A percentile compares a stretch with the other conserved stretches of the same genome.
phyloP scores from a whole-genome alignment of 2,113 vertebrate species.

The Sula dactylatra region DNA sequence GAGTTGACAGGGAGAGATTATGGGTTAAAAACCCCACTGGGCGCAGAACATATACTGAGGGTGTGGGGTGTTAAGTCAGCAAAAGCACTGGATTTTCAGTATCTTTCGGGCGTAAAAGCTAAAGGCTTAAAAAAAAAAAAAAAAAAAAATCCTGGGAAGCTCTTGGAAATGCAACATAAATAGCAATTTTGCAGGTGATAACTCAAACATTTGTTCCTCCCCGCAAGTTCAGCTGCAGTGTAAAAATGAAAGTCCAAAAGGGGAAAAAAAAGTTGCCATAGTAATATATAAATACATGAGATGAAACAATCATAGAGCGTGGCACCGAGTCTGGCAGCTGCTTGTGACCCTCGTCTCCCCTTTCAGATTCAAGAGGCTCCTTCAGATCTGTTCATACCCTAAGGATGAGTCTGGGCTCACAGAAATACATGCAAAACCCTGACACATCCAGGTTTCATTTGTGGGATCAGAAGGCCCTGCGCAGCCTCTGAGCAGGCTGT shows the following conservation, averaged over 20 bases:
- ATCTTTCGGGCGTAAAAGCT: not conserved
- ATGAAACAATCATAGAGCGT: not conserved
- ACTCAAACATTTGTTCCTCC: not conserved
- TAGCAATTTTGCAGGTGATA: not conserved
- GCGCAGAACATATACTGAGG: not conserved
- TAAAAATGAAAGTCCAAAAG: not conserved
- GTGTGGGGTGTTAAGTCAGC: not conserved
- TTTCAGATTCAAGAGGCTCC: not conserved
- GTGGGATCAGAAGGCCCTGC: not conserved
- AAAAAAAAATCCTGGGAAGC: not conserved
- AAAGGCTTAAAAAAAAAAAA: not conserved
- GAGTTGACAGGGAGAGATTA: not conserved
- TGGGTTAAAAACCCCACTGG: not conserved
- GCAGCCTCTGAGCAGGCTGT: not conserved
- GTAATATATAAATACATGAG: not conserved
- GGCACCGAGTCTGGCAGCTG: not conserved
- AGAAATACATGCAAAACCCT: rapidly evolving
- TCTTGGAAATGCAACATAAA: not conserved
- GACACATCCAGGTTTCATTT: not conserved
- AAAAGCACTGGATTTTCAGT: not conserved
- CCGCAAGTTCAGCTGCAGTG: not conserved
- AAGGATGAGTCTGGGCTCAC: not conserved
- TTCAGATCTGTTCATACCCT: not conserved
- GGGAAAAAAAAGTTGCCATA: not conserved
- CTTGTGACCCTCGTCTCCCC: not conserved